phyloP scores from a whole-genome alignment of 2,113 vertebrate species.

The Dicentrarchus labrax region DNA sequence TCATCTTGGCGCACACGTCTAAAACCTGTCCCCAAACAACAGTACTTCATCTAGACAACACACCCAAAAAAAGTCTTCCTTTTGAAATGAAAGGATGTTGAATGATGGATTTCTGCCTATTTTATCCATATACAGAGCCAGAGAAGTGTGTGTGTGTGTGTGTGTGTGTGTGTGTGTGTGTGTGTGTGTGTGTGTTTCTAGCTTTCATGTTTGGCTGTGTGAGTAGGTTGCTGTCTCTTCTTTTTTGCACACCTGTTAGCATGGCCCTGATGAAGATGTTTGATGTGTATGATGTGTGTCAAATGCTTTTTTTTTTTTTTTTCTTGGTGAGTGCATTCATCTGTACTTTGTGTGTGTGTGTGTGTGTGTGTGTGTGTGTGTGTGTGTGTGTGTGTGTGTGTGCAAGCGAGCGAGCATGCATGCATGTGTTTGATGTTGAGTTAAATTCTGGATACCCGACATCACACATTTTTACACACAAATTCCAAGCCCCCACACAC shows the following conservation, averaged over 20 bases:
- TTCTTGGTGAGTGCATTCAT: background rate
- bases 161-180: slow-evolving; percentile 8
- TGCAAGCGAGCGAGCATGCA: no score
- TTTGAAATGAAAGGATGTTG: slow-evolving; percentile 19
- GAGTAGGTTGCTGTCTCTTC: slow-evolving; percentile 12
- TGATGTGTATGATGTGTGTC: slow-evolving; percentile 54
- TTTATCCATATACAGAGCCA: slow-evolving; percentile 22
- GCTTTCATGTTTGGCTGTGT: slow-evolving; percentile 47
- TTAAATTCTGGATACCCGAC: slow-evolving; percentile 51
- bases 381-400: no score
- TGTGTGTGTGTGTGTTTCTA: slow-evolving; percentile 10
- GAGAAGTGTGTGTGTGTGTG: background rate
- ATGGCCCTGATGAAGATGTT: slow-evolving; percentile 43
- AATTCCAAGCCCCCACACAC: slow-evolving; percentile 9
- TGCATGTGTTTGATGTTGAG: slow-evolving; percentile 47
- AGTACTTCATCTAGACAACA: background rate
- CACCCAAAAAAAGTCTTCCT: background rate
- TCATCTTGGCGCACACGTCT: background rate
- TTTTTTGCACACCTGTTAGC: slow-evolving; percentile 66
- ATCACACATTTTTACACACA: slow-evolving; percentile 37
- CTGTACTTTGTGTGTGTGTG: background rate
- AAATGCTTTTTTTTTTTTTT: slow-evolving; percentile 14
- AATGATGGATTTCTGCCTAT: slow-evolving; percentile 9
- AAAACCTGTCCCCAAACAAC: background rate
- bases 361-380: background rate